Base-by-base conservation (phyloP, 2,113 vertebrate species). In the Ammodytes marinus region DNA sequence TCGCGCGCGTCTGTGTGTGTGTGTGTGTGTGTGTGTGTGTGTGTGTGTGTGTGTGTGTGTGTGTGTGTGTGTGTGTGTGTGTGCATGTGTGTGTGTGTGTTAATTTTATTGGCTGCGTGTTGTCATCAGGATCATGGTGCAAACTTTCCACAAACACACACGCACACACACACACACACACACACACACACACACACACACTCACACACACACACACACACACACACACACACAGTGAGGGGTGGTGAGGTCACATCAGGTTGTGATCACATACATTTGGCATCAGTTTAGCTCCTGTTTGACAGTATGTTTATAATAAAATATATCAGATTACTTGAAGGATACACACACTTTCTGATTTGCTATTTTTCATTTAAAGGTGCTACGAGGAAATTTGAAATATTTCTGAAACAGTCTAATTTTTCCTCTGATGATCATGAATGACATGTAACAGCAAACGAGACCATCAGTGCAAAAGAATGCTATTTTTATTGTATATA, bases 31-130 rank as follows among this genome's bases (percentile, higher is more conserved):
- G 78, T 55, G 68, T 15, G 57, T 46, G 84, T 42, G 39, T 2
- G 66, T 43, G 63, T 37, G 74, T 45, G 78, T 19, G 59, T 52
- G 64, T 15, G 57, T 50, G 84, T 42, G 39, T 2, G 66, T 43
- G 63, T 37, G 74, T 52, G 27, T 49, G 78, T 55, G 68, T 15
- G 57, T 50, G 84, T 42, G 39, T 2, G 66, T 43, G 63, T 37
- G 74, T 49, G 78, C 35, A 63, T 55, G 68, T 15, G 57, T 50
- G 84, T 42, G 39, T 2, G 66, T 43, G 63, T 37, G 74, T 46
- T 68, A 46, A 13, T 4, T 5, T 64, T 15, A 57, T 69, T 45
- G 19, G 17, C 11, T 8, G 57, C n/a, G 6, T 57, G 67, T 49
- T 69, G 43, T 52, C 58, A 58, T 47, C 43, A 43, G 8, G 27